These are phyloP conservation scores for Gnathonemus longibarbis DNA, from an alignment of 2,113 vertebrate genomes.

Conservation along the genomic window DNA sequence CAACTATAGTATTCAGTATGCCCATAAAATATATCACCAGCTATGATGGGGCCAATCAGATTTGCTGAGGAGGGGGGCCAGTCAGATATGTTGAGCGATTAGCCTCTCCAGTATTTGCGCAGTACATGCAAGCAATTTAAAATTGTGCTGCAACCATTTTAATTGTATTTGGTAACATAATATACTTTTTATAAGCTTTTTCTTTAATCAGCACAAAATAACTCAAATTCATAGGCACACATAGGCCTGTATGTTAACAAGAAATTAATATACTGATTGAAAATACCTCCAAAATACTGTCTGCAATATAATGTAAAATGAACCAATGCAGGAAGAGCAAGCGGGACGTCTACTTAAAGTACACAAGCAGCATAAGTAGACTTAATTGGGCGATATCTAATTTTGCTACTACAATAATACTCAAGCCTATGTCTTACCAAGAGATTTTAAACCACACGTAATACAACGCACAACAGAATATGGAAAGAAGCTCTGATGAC, in stretches of 20 bases:
- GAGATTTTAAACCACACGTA: neutral
- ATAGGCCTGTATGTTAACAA: neutral
- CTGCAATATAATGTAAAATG: neutral
- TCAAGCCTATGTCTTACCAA: neutral
- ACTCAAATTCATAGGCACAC: neutral
- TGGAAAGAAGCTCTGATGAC: neutral
- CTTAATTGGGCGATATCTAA: neutral
- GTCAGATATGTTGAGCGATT: neutral
- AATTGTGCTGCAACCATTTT: neutral
- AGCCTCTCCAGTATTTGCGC: neutral
- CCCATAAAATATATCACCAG: neutral
- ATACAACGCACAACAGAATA: neutral
- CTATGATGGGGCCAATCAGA: neutral
- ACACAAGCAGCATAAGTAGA: neutral
- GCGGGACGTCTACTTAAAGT: neutral
- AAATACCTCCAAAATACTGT: neutral
- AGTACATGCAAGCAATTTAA: neutral
- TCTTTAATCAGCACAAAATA: neutral
- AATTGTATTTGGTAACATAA: neutral
- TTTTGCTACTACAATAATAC: neutral
- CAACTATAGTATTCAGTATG: neutral
- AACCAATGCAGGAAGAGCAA: neutral
- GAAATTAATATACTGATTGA: neutral
- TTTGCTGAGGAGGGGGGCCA: neutral
- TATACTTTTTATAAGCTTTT: neutral